Conservation (phyloP, 2,797 vertebrate species). For the Enteromius anoplus region DNA sequence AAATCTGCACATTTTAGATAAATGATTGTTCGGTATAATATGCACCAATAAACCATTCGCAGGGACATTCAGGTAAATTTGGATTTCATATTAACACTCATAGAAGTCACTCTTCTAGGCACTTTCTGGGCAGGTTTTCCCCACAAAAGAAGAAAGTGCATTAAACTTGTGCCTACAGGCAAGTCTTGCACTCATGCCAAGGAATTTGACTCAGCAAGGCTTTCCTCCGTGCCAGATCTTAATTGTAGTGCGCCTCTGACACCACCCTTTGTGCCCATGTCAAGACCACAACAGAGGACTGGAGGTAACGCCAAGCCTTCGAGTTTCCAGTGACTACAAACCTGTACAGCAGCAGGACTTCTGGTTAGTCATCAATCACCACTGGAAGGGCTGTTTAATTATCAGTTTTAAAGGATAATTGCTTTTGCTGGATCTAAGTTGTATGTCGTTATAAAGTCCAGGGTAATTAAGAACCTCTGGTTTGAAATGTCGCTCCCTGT, state of each 20-base stretch:
- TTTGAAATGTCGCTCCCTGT: slow-evolving; percentile 12
- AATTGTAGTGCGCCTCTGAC: slow-evolving; percentile 44
- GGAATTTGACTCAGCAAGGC: slow-evolving; percentile 60
- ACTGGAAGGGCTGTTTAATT: slow-evolving; percentile 70
- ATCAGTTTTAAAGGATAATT: slow-evolving; percentile 69
- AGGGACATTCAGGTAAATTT: neutral
- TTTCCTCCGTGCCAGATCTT: slow-evolving; percentile 62
- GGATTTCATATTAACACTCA: neutral
- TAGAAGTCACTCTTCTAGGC: neutral
- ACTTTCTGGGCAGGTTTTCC: slow-evolving; percentile 49
- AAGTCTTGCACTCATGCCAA: slow-evolving; percentile 61
- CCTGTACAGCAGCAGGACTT: slow-evolving; percentile 44
- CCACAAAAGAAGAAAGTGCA: slow-evolving; percentile 63
- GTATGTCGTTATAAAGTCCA: slow-evolving; percentile 35
- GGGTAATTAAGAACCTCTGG: slow-evolving; percentile 40
- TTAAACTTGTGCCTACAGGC: slow-evolving; percentile 65
- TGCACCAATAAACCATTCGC: neutral
- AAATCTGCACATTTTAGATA: neutral
- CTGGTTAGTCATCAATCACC: slow-evolving; percentile 65
- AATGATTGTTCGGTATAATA: neutral
- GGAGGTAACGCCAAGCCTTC: slow-evolving; percentile 58
- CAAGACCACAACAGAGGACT: slow-evolving; percentile 64
- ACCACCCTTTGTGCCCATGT: slow-evolving; percentile 64
- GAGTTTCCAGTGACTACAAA: slow-evolving; percentile 49
- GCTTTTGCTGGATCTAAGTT: slow-evolving; percentile 61